phyloP scores from a whole-genome alignment of 2,113 vertebrate genomes.

The Centropus unirufus region DNA sequence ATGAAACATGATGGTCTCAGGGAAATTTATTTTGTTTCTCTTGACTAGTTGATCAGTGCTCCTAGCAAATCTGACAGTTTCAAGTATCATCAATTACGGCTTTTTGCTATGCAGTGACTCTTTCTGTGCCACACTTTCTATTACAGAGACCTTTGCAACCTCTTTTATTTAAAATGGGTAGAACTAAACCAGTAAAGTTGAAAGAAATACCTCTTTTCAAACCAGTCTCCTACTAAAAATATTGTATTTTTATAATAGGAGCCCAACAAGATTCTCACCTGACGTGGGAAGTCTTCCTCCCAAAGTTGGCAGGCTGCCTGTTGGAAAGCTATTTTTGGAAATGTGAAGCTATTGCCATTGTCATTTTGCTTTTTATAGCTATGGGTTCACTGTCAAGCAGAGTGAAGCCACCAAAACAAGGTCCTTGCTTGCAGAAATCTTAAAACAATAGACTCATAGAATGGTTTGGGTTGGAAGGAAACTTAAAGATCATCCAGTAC shows the following conservation, averaged over 20 bases:
- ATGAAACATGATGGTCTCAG: slow-evolving; percentile 1
- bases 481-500: too few relatives aligned
- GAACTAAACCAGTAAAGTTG: slow-evolving; percentile 19
- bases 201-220: not conserved
- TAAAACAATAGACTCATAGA: too few relatives aligned
- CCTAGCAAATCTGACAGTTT: slow-evolving; percentile 36
- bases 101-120: not conserved
- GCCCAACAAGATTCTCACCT: not conserved
- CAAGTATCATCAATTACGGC: slow-evolving; percentile 49
- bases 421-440: not conserved
- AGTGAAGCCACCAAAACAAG: not conserved
- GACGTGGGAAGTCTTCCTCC: not conserved
- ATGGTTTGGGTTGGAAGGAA: too few relatives aligned
- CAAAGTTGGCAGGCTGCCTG: not conserved
- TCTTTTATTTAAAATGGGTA: not conserved
- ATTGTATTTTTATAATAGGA: not conserved
- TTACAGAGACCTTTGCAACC: slow-evolving; percentile 26
- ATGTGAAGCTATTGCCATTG: not conserved
- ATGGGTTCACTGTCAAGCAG: not conserved
- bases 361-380: not conserved
- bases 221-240: not conserved
- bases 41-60: slow-evolving; percentile 41
- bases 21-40: slow-evolving; percentile 39
- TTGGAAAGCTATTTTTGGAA: not conserved
- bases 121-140: not conserved